Conservation (phyloP, 2,888 invertebrate species). For the Cantharis rufa region DNA sequence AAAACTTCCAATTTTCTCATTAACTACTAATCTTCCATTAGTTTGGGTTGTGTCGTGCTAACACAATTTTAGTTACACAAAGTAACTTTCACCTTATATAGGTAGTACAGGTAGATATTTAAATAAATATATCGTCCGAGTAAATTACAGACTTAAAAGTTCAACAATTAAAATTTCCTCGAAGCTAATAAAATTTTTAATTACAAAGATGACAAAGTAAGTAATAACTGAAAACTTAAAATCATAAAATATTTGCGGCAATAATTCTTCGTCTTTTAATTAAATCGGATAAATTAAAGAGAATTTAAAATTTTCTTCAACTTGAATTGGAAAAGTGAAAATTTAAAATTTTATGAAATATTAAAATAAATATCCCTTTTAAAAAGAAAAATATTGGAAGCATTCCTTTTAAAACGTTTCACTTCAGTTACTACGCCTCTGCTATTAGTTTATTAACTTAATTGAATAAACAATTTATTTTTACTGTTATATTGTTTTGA, state of each 20-base stretch:
- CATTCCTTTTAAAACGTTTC: conserved; percentile 4
- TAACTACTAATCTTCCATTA: neutral
- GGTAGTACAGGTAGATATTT: neutral
- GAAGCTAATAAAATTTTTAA: neutral
- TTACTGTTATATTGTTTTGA: neutral
- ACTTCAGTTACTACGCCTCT: neutral
- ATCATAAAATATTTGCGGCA: neutral
- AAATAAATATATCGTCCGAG: neutral
- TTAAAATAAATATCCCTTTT: conserved; percentile 2
- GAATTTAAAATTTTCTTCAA: neutral
- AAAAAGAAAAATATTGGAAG: neutral
- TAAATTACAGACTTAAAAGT: neutral
- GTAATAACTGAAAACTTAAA: neutral
- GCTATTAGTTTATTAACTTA: conserved; percentile 4
- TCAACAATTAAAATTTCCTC: neutral
- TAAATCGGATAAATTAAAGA: neutral
- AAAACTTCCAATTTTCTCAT: neutral
- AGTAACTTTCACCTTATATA: neutral
- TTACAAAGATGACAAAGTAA: neutral
- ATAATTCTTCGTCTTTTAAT: neutral
- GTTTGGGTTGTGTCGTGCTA: neutral
- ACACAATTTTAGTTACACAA: neutral
- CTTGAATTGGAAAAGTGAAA: neutral
- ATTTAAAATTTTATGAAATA: neutral
- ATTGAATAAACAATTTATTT: conserved; percentile 4